These are phyloP conservation scores for Neopelma chrysocephalum DNA, from an alignment of 2,797 vertebrate species.

Conservation along the genomic window DNA sequence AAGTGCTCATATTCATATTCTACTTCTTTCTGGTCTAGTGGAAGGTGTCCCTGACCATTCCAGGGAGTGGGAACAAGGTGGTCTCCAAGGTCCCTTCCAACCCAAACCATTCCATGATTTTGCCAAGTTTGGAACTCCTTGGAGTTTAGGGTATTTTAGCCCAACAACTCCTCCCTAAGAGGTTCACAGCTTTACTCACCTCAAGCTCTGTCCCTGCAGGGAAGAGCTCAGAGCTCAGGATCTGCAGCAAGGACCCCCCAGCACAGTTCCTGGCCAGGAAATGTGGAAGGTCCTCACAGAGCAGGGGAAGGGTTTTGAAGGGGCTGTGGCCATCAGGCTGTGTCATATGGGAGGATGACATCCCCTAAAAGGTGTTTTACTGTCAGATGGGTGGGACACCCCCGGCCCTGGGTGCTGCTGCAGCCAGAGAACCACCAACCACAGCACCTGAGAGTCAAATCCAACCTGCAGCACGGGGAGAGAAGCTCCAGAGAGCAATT, in stretches of 20 bases:
- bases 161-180: neutral
- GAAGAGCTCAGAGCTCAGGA: neutral
- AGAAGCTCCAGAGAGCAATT: neutral
- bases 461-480: neutral
- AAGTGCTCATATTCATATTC: neutral
- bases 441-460: neutral
- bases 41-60: neutral
- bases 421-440: neutral
- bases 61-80: neutral
- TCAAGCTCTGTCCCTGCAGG: neutral
- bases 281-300: fast-evolving
- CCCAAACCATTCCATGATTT: neutral
- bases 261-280: fast-evolving
- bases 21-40: neutral
- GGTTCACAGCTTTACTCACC: neutral
- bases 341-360: neutral
- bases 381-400: neutral
- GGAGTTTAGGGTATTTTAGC: neutral
- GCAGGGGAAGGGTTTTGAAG: fast-evolving
- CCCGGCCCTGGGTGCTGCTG: neutral
- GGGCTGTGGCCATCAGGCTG: no score
- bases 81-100: neutral
- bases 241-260: neutral
- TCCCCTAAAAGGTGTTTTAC: neutral
- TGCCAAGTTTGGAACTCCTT: neutral